Conservation (phyloP, 2,797 vertebrate genomes). For the Acestrorhynchus altus region DNA sequence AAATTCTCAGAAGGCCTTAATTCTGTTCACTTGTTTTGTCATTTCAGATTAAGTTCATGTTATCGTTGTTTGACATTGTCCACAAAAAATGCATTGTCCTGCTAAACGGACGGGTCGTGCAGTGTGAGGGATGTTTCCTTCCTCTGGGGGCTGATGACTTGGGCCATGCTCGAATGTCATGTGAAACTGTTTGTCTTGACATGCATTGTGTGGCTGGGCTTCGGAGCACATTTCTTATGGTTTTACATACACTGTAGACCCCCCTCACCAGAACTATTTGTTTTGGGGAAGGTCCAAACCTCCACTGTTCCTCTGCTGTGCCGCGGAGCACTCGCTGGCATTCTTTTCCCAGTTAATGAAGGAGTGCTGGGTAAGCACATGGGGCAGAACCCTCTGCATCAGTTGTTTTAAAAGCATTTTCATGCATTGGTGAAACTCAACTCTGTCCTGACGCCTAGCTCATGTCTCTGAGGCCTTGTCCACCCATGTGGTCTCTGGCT, state of each 20-base stretch:
- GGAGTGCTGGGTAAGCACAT: constrained; percentile 15
- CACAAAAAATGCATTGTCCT: constrained; percentile 42
- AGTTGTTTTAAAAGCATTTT: constrained; percentile 22
- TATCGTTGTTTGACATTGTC: constrained; percentile 40
- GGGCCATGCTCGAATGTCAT: constrained; percentile 33
- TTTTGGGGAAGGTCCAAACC: constrained; percentile 45
- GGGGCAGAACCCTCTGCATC: background rate
- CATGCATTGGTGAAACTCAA: constrained; percentile 23
- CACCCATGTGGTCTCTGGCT: constrained; percentile 56
- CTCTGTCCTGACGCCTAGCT: constrained; percentile 13
- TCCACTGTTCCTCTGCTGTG: constrained; percentile 30
- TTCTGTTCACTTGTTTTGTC: constrained; percentile 34
- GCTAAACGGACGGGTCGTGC: constrained; percentile 32
- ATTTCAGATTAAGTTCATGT: constrained; percentile 36
- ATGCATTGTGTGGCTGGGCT: constrained; percentile 19
- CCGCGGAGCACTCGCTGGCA: constrained; percentile 19
- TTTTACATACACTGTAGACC: constrained; percentile 26
- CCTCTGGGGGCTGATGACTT: constrained; percentile 17
- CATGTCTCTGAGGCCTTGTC: constrained; percentile 39
- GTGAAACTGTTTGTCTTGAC: constrained; percentile 50
- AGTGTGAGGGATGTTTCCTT: constrained; percentile 27
- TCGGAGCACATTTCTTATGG: constrained; percentile 33
- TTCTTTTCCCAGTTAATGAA: background rate
- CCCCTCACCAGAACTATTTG: constrained; percentile 20
- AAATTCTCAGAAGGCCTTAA: constrained; percentile 21